phyloP scores from a whole-genome alignment of 2,888 invertebrate genomes.

The Drosophila meridiana region DNA sequence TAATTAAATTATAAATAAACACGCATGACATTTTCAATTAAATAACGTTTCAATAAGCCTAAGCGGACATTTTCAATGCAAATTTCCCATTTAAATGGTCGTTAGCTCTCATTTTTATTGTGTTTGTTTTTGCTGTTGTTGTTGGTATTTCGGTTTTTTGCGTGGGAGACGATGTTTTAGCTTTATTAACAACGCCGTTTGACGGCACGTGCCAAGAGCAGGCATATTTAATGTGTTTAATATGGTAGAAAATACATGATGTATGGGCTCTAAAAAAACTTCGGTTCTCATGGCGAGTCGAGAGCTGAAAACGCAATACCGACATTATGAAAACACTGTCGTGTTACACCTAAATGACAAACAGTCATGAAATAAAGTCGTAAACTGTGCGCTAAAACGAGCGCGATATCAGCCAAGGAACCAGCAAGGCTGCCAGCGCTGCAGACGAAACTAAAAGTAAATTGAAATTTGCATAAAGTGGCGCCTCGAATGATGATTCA shows the following conservation, averaged over 20 bases:
- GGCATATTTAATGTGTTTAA: conserved; percentile 64
- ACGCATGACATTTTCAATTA: conserved; percentile 64
- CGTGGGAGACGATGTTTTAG: conserved; percentile 33
- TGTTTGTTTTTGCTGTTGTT: conserved; percentile 18
- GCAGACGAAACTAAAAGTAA: conserved; percentile 35
- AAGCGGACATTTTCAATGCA: conserved; percentile 47
- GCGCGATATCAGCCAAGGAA: conserved; percentile 37
- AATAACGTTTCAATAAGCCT: conserved; percentile 46
- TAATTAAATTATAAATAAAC: conserved; percentile 74
- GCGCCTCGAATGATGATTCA: conserved; percentile 68
- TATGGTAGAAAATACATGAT: conserved; percentile 66
- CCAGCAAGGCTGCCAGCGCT: conserved; percentile 9
- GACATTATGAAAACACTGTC: conserved; percentile 71
- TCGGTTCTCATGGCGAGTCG: conserved; percentile 19
- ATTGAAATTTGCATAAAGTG: conserved; percentile 71
- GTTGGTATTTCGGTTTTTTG: background rate
- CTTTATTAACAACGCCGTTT: conserved; percentile 60
- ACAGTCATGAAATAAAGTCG: conserved; percentile 74
- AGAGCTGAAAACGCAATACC: conserved; percentile 68
- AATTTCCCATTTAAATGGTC: conserved; percentile 62
- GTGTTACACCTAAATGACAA: conserved; percentile 76
- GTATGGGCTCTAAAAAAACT: conserved; percentile 32
- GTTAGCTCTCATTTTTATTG: conserved; percentile 51
- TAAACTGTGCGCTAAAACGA: conserved; percentile 59
- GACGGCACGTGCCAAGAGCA: conserved; percentile 67